Evolutionary conservation across 2,888 invertebrate genomes (phyloP).

Genomic region (Zootermopsis nevadensis): DNA sequence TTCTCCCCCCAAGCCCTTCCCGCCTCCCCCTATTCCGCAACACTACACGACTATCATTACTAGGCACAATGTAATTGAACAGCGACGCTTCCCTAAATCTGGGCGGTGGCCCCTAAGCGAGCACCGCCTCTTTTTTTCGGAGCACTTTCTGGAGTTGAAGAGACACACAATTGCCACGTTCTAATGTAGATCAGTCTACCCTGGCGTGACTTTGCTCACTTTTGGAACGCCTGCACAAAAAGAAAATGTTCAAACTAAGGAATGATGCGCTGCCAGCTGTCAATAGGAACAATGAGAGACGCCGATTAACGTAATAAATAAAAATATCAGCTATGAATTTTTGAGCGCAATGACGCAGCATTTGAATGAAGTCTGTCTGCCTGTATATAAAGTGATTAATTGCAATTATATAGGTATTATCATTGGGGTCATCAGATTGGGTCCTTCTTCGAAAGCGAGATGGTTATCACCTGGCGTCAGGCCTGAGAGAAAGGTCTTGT

Average conservation of each 20-base stretch:
- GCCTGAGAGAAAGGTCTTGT: constrained; percentile 35
- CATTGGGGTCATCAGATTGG: constrained; percentile 30
- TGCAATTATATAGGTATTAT: constrained; percentile 7
- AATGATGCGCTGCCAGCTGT: not conserved
- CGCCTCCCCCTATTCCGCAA: constrained; percentile 64
- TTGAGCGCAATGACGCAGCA: not conserved
- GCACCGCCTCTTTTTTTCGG: constrained; percentile 51
- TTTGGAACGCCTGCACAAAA: constrained; percentile 31
- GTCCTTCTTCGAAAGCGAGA: not conserved
- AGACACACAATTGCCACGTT: constrained; percentile 47
- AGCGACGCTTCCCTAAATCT: constrained; percentile 54
- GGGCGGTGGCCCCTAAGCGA: constrained; percentile 52
- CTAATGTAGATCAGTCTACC: constrained; percentile 46
- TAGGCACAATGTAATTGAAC: constrained; percentile 55
- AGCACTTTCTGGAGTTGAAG: constrained; percentile 44
- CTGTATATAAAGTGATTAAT: constrained; percentile 11
- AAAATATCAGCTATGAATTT: not conserved
- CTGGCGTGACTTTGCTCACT: constrained; percentile 47
- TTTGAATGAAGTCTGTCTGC: constrained; percentile 4
- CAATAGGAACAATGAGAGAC: not conserved
- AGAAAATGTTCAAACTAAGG: constrained; percentile 21
- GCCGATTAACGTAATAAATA: not conserved
- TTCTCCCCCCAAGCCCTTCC: constrained; percentile 65
- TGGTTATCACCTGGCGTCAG: not conserved
- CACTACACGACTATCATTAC: constrained; percentile 55